Evolutionary conservation across 2,888 invertebrate genomes (phyloP).

Genomic region (Synanthedon vespiformis): DNA sequence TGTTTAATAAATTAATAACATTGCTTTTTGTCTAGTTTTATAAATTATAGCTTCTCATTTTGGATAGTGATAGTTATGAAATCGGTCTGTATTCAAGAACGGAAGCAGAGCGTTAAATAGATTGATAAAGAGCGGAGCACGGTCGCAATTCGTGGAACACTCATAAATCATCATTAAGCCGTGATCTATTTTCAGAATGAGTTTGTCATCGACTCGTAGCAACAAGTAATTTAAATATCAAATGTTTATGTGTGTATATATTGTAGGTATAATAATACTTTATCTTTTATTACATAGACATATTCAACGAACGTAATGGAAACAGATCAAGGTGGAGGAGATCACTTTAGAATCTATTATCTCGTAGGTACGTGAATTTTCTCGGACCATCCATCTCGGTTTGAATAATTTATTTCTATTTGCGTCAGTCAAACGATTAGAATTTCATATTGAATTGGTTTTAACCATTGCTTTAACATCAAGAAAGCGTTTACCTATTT

Average conservation of each 20-base stretch:
- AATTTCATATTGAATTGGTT: conserved; percentile 17
- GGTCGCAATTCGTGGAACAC: conserved; percentile 14
- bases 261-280: background rate
- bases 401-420: conserved; percentile 38
- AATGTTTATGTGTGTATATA: background rate
- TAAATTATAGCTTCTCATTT: background rate
- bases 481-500: too few relatives aligned
- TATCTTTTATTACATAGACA: background rate
- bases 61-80: background rate
- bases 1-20: background rate
- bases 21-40: background rate
- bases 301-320: conserved; percentile 22
- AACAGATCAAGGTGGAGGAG: conserved; percentile 43
- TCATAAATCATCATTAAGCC: conserved; percentile 12
- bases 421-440: conserved; percentile 40
- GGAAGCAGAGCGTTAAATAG: conserved; percentile 24
- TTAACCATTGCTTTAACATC: too few relatives aligned
- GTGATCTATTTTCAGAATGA: conserved; percentile 12
- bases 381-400: conserved; percentile 11
- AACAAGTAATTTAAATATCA: background rate
- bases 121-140: conserved; percentile 21
- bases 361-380: conserved; percentile 19
- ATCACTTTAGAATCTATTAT: conserved; percentile 34
- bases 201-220: conserved; percentile 9
- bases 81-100: conserved; percentile 13